Evolutionary conservation across 2,113 vertebrate genomes (phyloP), one percentile per base, ranked within the genome.

Genomic region (Raja brachyura): DNA sequence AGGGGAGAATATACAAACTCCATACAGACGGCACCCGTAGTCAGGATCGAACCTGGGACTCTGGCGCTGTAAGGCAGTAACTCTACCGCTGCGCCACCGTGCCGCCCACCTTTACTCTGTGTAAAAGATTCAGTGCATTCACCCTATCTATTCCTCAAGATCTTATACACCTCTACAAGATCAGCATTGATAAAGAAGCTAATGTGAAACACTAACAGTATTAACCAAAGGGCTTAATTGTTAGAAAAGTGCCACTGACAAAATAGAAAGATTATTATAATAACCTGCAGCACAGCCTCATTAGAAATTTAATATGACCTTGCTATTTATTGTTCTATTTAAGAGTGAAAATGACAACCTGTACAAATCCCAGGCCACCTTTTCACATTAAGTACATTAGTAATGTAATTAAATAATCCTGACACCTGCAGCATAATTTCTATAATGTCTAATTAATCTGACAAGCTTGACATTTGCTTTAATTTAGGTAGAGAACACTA

Each of bases 381-480:
- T 66, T 31, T 88, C 59, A 63, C 28, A n/a, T 88, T 63, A 88
- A 63, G 59, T 61, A 88, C 28, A 66, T 88, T 88, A 88, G 83
- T 66, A 88, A 66, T 31, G 28, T n/a, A 88, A 88, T 33, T n/a
- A 88, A 88, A 88, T 88, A 66, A 88, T 88, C 83, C 28, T 66
- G 11, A 16, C n/a, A 31, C 83, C 28, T 86, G 83, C 59, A 86
- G 28, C n/a, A 66, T 33, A 88, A 88, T 88, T 66, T 14, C 83
- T 88, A 61, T 63, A 66, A 63, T 31, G 83, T 63, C 59, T 63
- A 88, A 88, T 88, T 88, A 88, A 88, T 63, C 11, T 66, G 59
- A 6, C 13, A 88, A 88, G 61, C 61, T 88, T 88, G 83, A 88
- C 83, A 88, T 88, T 88, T 88, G 59, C 28, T 88, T 88, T 61